Evolutionary conservation across 2,113 vertebrate genomes (phyloP).

Genomic region (Carlito syrichta): DNA sequence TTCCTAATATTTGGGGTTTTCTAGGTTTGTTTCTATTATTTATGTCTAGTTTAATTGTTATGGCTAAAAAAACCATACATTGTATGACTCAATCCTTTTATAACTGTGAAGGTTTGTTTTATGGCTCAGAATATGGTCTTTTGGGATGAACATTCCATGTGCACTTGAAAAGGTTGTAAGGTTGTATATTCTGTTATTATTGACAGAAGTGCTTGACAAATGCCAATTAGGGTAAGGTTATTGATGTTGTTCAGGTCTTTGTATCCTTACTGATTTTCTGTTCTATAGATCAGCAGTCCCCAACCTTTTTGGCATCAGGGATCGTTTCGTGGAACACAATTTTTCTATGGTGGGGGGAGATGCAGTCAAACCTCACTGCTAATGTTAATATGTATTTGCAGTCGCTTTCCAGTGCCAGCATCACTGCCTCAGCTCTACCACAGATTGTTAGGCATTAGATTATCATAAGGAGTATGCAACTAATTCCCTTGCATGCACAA

Average conservation of each 20-base stretch:
- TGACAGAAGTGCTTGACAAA: neutral
- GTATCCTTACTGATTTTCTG: neutral
- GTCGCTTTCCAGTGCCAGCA: too few species aligned
- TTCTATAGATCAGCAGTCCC: too few species aligned
- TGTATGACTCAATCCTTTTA: neutral
- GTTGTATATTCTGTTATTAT: neutral
- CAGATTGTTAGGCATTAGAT: too few species aligned
- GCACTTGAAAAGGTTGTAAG: neutral
- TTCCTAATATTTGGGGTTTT: neutral
- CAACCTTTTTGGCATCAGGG: too few species aligned
- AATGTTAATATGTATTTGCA: too few species aligned
- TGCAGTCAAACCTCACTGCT: too few species aligned
- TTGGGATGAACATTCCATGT: neutral
- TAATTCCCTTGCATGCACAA: too few species aligned
- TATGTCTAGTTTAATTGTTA: neutral
- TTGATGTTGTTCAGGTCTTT: neutral
- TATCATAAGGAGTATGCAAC: too few species aligned
- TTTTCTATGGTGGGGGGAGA: too few species aligned
- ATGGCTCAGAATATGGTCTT: neutral
- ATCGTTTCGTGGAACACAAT: too few species aligned
- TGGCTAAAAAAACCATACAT: too few species aligned
- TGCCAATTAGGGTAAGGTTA: neutral
- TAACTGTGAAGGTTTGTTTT: neutral
- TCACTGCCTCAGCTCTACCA: too few species aligned
- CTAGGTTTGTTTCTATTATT: neutral